These are phyloP conservation scores for Bostrychus sinensis DNA, from an alignment of 2,113 vertebrate genomes.

Conservation along the genomic window DNA sequence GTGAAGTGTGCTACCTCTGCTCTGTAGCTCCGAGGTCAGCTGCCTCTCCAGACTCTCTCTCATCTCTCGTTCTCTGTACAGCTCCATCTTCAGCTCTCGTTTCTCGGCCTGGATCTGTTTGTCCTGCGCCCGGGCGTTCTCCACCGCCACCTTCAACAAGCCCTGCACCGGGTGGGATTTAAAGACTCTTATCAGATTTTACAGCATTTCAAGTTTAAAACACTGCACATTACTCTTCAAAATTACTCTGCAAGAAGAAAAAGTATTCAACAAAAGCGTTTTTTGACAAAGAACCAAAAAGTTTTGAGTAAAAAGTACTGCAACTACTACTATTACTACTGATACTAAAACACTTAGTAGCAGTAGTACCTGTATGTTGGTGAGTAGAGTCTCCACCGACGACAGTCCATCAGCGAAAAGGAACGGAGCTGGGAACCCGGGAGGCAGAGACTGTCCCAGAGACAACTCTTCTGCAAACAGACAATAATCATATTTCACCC, in stretches of 20 bases:
- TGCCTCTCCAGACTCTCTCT: conserved; percentile 95
- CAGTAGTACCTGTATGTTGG: conserved; percentile 91
- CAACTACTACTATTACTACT: no score
- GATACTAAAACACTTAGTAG: no score
- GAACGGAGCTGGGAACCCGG: conserved; percentile 90
- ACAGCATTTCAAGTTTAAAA: no score
- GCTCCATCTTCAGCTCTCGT: conserved; percentile 96
- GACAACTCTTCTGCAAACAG: conserved; percentile 82
- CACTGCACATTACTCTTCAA: no score
- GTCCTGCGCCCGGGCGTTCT: conserved; percentile 94
- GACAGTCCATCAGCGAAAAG: conserved; percentile 92
- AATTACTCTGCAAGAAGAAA: no score
- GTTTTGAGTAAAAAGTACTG: no score
- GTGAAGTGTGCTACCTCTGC: conserved; percentile 93
- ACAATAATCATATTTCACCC: background rate
- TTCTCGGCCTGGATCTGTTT: conserved; percentile 97
- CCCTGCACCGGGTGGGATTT: conserved; percentile 81
- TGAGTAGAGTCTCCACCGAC: conserved; percentile 94
- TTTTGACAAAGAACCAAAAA: no score
- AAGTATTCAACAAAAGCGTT: no score
- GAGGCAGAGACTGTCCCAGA: conserved; percentile 82
- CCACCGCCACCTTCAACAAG: conserved; percentile 95
- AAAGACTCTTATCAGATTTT: no score
- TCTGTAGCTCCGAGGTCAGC: conserved; percentile 93
- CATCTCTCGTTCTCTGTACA: conserved; percentile 94